A percentile compares a stretch with the other conserved stretches of the same genome.
phyloP scores from a whole-genome alignment of 2,888 invertebrate genomes.

The Cylloceria caligata region DNA sequence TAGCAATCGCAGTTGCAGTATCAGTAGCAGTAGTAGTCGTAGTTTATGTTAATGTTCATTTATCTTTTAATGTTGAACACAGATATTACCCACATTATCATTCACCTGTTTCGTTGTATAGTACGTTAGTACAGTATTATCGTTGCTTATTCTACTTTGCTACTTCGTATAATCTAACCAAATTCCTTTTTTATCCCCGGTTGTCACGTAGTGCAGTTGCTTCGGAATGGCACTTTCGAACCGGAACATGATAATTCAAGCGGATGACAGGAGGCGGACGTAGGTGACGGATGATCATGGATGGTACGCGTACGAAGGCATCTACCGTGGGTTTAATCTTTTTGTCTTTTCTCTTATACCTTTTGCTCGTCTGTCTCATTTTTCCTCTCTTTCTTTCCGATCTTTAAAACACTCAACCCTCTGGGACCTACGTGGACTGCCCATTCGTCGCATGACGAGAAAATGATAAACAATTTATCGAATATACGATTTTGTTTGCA shows the following conservation, averaged over 20 bases:
- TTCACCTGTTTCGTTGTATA: background rate
- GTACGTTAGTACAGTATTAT: background rate
- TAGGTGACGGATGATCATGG: conserved; percentile 74
- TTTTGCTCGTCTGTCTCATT: background rate
- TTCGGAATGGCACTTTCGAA: conserved; percentile 38
- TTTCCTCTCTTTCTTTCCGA: conserved; percentile 21
- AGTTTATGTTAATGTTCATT: no score
- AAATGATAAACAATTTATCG: conserved; percentile 28
- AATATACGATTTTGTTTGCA: background rate
- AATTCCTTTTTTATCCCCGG: conserved; percentile 57
- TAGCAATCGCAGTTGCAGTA: no score
- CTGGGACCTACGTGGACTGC: background rate
- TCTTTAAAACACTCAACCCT: conserved; percentile 17
- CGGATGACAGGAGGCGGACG: conserved; percentile 69
- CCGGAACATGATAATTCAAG: conserved; percentile 77
- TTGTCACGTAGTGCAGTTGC: background rate
- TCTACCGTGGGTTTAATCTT: conserved; percentile 10
- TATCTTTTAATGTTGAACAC: no score
- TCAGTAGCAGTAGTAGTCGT: no score
- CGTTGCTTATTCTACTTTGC: conserved; percentile 11
- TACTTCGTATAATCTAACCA: conserved; percentile 66
- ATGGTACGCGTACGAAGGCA: conserved; percentile 64
- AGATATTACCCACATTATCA: background rate
- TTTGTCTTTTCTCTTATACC: background rate
- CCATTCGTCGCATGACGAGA: conserved; percentile 18